These are phyloP conservation scores for Sebastes diaconus DNA, from an alignment of 2,797 vertebrate species.

Conservation along the genomic window DNA sequence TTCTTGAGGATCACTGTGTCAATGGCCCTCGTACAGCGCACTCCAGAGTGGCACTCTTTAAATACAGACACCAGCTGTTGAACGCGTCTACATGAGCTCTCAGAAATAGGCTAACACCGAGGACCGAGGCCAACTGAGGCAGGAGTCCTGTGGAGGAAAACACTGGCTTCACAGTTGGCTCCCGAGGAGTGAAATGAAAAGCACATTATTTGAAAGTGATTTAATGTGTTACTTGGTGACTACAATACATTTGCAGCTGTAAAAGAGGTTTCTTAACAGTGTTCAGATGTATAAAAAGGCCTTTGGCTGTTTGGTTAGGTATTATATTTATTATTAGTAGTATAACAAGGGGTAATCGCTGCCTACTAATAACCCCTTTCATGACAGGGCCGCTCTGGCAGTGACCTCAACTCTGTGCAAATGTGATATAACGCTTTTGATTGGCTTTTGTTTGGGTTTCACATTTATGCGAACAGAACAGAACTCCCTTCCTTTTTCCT, in stretches of 20 bases:
- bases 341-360: neutral
- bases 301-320: neutral
- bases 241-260: conserved; percentile 5
- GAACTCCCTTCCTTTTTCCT: neutral
- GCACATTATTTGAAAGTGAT: conserved; percentile 16
- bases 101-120: conserved; percentile 61
- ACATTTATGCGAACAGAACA: neutral
- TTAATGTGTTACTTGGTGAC: conserved; percentile 15
- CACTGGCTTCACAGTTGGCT: conserved; percentile 4
- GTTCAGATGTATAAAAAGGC: neutral
- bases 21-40: conserved; percentile 68
- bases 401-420: neutral
- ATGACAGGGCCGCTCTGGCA: neutral
- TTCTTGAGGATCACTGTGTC: conserved; percentile 78
- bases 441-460: neutral
- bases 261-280: neutral
- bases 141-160: conserved; percentile 45
- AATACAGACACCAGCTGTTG: conserved; percentile 79
- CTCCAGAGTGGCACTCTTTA: conserved; percentile 71
- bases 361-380: neutral
- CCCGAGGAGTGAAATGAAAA: conserved; percentile 27
- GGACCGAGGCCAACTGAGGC: conserved; percentile 38
- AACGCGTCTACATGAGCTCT: conserved; percentile 52
- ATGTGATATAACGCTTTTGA: neutral
- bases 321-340: neutral